Evolutionary conservation across 2,888 invertebrate genomes (phyloP), one percentile per base, ranked within the genome.

Genomic region (Dorcus hopei): DNA sequence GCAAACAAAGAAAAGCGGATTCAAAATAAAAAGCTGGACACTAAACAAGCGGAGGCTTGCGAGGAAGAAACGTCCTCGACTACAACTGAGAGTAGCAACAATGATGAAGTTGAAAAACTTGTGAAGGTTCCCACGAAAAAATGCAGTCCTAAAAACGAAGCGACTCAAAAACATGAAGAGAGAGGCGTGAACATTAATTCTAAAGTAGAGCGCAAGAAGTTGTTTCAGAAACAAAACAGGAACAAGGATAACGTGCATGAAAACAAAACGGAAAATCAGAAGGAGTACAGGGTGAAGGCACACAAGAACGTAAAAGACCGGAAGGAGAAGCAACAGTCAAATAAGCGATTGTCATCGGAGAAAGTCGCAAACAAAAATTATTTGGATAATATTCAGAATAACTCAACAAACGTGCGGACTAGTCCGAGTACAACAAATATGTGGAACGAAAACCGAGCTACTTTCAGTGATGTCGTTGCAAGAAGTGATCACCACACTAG

Each of bases 61-160:
- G 86, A 86, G 70, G 87, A 87, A 70, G 88, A 89, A 68, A 85
- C 86, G 2, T 88, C 87, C 7, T 88, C 88, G 0, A 87, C 87
- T 2, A 87, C 87, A 6, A 88, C 88, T 3, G 88, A 88, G 70
- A 86, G 87, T 66, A 87, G 87, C 48, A 81, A 82, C 66, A 83
- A 85, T 55, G 87, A 87, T 58, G 85, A 85, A 61, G 51, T 52
- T 6, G 65, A 64, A 38, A 61, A 55, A 52, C 49, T 56, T 52
- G 26, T 52, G 9, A 63, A 63, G 48, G 14, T 62, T 40, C 58
- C 57, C 41, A 41, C 56, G n/a, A 59, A 58, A 50, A 59, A 59
- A 51, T 61, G 59, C 26, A 56, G 56, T 56, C 50, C 61, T n/a
- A 62, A 58, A 43, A 59, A 48, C 40, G 53, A 40, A 48, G 40